Base-by-base conservation (phyloP, 2,113 vertebrate genomes). In the Galemys pyrenaicus region DNA sequence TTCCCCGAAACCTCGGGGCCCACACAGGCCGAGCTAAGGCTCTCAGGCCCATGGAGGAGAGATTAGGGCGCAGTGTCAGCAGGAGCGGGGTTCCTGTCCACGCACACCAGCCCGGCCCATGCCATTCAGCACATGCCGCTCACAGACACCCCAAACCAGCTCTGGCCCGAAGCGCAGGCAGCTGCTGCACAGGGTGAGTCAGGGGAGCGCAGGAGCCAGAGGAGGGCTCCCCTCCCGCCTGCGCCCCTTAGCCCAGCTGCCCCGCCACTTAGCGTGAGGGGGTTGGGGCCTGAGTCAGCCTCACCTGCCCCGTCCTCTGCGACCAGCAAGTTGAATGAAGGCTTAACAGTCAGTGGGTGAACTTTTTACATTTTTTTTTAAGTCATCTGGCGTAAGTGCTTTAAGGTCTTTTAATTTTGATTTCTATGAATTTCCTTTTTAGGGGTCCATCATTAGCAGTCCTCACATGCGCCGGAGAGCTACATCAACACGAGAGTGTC, bases 371-470 rank as follows among this genome's bases (percentile, higher is more conserved):
- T 97, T 94, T 93, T 30, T 62, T 44, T 30, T 65, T 65, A 84
- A 75, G 56, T 84, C 92, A 87, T 96, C 96, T 90, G 92, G 65
- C 68, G n/a, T 95, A 89, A 97, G 96, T 96, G 93, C 95, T 98
- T 94, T 79, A 86, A 98, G 97, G 41, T 97, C 97, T 98, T 98
- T 98, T 98, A 98, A 98, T 98, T 98, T 97, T 98, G 80, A 95
- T 98, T 98, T 98, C 98, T 98, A 97, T 98, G 98, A 98, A 98
- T 98, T 99, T 98, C 98, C 97, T 98, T 98, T 98, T 97, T 99
- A 99, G 99, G 99, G 99, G 93, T 99, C 99, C 99, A 99, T 99
- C 99, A 99, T 99, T 99, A 99, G 99, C 99, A 99, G 99, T 94
- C 99, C 99, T 97, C 99, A 99, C 98, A 99, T 99, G 97, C 98